Conservation (phyloP, 1,140 invertebrate species). For the Drosophila yakuba region DNA sequence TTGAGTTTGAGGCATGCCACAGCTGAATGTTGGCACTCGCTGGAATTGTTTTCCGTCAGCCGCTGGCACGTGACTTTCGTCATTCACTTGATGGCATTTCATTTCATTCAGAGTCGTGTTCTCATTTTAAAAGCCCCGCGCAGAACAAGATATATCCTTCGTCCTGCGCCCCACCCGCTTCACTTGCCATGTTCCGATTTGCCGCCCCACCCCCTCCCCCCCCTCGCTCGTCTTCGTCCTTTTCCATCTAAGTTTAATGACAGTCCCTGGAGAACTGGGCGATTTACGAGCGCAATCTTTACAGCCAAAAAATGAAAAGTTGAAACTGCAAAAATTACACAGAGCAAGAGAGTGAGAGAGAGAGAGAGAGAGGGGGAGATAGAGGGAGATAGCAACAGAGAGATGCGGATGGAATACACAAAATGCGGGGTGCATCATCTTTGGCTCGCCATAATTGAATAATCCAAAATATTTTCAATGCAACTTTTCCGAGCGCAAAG, state of each 20-base stretch:
- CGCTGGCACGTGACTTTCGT: conserved; percentile 54
- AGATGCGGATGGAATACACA: conserved; percentile 2
- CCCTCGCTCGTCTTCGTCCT: neutral
- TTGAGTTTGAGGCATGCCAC: conserved; percentile 42
- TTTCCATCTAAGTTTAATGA: conserved; percentile 38
- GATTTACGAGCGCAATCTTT: conserved; percentile 53
- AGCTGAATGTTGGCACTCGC: conserved; percentile 54
- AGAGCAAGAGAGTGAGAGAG: neutral
- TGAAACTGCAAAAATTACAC: conserved; percentile 19
- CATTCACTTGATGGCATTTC: conserved; percentile 48
- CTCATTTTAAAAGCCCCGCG: conserved; percentile 25
- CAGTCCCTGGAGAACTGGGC: conserved; percentile 33
- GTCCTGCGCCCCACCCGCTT: neutral
- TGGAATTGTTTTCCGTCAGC: conserved; percentile 52
- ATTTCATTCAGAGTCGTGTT: conserved; percentile 34
- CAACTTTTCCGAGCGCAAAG: conserved; percentile 32
- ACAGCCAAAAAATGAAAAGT: conserved; percentile 35
- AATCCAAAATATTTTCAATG: conserved; percentile 47
- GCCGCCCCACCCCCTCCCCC: no score
- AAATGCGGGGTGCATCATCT: conserved; percentile 5
- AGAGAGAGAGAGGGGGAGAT: neutral
- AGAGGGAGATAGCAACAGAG: neutral
- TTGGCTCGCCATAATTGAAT: conserved; percentile 40
- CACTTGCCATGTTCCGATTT: neutral
- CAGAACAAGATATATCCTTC: conserved; percentile 18